These are phyloP conservation scores for Calonectris borealis DNA, from an alignment of 2,113 vertebrate species.

Conservation along the genomic window DNA sequence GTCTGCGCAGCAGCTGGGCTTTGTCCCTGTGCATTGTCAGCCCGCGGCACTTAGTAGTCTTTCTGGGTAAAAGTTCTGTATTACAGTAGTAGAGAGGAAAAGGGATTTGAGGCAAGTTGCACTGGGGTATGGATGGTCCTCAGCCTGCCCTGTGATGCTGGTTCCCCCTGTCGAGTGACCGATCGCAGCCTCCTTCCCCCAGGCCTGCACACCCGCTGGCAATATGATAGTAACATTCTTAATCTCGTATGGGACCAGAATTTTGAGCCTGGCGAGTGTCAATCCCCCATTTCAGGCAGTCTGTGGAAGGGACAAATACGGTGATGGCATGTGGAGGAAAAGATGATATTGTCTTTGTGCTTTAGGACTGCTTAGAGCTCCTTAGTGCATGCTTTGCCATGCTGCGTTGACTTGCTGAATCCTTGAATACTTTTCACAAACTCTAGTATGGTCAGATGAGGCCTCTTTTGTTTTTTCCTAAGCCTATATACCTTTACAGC, in stretches of 20 bases:
- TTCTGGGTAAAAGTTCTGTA: background rate
- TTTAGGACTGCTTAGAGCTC: background rate
- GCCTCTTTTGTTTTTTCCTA: background rate
- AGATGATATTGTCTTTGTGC: background rate
- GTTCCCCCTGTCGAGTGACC: fast-evolving
- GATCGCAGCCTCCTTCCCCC: background rate
- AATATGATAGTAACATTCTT: background rate
- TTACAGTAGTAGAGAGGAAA: background rate
- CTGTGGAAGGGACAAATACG: background rate
- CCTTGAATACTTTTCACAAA: background rate
- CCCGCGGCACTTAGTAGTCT: background rate
- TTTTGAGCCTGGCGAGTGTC: background rate
- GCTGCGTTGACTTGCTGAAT: background rate
- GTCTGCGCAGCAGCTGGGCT: slow-evolving; percentile 13
- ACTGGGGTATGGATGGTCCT: background rate
- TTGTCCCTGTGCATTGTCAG: background rate
- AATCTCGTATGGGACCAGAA: background rate
- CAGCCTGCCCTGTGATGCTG: background rate
- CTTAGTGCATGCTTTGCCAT: background rate
- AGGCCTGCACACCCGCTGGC: fast-evolving
- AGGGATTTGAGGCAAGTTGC: background rate
- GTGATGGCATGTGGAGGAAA: background rate
- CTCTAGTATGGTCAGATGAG: background rate
- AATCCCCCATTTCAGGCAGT: background rate
- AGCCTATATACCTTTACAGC: background rate